A percentile compares a stretch with the other conserved stretches of the same genome.
Conservation (phyloP, 2,888 invertebrate genomes). For the Drosophila picticornis region DNA sequence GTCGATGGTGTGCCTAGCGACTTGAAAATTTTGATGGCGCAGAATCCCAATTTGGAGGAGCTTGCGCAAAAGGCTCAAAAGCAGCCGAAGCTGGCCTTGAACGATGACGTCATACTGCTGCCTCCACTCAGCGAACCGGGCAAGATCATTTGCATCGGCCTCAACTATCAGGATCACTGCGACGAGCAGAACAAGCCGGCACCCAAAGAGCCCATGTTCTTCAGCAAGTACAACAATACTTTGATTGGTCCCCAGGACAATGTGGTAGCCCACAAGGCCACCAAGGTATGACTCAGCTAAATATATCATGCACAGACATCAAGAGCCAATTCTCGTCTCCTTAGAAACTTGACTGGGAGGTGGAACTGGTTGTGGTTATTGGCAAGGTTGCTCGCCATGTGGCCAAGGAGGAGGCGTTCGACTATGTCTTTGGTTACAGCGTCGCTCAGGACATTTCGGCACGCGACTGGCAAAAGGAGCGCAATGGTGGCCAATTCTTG, state of each 20-base stretch:
- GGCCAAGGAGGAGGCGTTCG: conserved; percentile 88
- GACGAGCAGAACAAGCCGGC: conserved; percentile 91
- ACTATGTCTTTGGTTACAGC: conserved; percentile 93
- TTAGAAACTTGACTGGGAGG: conserved; percentile 94
- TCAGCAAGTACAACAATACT: conserved; percentile 94
- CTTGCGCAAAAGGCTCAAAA: conserved; percentile 66
- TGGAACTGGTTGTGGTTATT: conserved; percentile 88
- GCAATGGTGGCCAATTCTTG: conserved; percentile 89
- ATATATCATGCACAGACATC: conserved; percentile 6
- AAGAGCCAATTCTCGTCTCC: conserved; percentile 45
- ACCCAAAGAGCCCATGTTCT: conserved; percentile 93
- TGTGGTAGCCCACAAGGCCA: conserved; percentile 88
- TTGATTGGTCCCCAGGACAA: conserved; percentile 91
- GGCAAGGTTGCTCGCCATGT: conserved; percentile 90
- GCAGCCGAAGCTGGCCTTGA: conserved; percentile 45
- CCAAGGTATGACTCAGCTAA: conserved; percentile 86
- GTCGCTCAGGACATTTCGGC: conserved; percentile 95
- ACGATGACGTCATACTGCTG: conserved; percentile 79
- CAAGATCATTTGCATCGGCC: conserved; percentile 94
- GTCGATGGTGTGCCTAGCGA: conserved; percentile 83
- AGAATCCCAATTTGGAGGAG: conserved; percentile 80
- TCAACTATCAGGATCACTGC: conserved; percentile 95
- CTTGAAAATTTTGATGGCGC: conserved; percentile 84
- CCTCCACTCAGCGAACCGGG: conserved; percentile 92
- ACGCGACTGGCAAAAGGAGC: conserved; percentile 90